These are phyloP conservation scores for Spinibarbus caldwelli DNA, from an alignment of 2,797 vertebrate species.

Conservation along the genomic window DNA sequence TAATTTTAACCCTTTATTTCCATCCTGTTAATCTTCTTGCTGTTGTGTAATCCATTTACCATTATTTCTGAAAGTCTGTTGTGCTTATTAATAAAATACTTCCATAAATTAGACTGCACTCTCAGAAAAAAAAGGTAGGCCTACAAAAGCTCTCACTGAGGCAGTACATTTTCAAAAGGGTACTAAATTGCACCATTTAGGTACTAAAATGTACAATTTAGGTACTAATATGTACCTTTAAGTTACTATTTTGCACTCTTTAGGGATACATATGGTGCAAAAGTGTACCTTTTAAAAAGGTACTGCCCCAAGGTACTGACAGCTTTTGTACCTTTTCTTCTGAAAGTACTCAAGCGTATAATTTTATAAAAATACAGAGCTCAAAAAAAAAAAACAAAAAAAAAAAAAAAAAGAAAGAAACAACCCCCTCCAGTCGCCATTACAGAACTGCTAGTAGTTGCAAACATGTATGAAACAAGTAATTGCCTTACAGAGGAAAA, in stretches of 20 bases:
- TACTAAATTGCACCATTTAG: neutral
- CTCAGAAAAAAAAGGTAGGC: neutral
- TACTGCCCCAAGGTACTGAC: neutral
- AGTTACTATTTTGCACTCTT: neutral
- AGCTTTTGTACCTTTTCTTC: neutral
- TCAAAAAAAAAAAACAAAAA: no score
- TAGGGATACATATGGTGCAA: neutral
- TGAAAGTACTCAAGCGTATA: neutral
- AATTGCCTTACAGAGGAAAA: constrained; percentile 4
- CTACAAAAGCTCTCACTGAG: neutral
- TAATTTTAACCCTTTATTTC: neutral
- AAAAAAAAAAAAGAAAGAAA: neutral
- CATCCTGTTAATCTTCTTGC: neutral
- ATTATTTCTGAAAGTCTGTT: neutral
- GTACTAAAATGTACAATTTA: neutral
- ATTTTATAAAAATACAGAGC: neutral
- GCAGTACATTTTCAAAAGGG: neutral
- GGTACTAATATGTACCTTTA: neutral
- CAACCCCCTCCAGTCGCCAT: neutral
- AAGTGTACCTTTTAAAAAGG: neutral
- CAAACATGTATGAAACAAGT: constrained; percentile 24
- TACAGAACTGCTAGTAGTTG: neutral
- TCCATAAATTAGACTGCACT: neutral
- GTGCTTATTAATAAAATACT: neutral
- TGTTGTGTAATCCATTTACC: neutral